Percentiles rank a stretch among this genome's conserved stretches.
Conservation (phyloP, 2,113 vertebrate genomes). For the Urocitellus parryii region DNA sequence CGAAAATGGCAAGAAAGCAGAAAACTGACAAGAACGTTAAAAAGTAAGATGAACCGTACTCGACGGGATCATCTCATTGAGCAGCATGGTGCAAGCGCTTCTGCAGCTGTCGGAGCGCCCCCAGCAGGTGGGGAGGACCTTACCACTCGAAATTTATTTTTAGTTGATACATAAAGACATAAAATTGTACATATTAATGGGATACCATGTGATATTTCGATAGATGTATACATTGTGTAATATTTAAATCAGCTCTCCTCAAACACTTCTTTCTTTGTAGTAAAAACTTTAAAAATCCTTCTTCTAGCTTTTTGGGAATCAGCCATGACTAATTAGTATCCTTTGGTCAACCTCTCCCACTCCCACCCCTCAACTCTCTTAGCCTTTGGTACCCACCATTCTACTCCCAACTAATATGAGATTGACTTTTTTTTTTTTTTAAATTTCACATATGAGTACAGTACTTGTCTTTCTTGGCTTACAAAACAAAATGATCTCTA, state of each 20-base stretch:
- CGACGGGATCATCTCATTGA: constrained; percentile 10
- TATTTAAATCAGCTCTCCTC: not conserved
- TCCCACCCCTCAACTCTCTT: too few species aligned
- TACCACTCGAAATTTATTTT: not conserved
- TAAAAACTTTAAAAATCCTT: not conserved
- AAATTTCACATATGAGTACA: not conserved
- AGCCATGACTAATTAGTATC: not conserved
- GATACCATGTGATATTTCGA: too few species aligned
- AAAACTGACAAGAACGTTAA: not conserved
- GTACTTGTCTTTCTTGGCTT: not conserved
- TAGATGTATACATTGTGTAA: not conserved
- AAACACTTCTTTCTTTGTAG: not conserved
- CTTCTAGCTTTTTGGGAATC: not conserved
- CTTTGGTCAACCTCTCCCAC: not conserved
- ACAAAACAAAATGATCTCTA: not conserved
- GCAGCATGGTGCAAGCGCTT: constrained; percentile 7
- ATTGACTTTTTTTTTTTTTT: not conserved
- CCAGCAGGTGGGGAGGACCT: constrained; percentile 29
- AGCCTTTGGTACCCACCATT: not conserved
- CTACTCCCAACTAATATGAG: not conserved
- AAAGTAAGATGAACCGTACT: not conserved
- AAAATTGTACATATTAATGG: not conserved
- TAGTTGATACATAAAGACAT: not conserved
- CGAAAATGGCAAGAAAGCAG: constrained; percentile 13
- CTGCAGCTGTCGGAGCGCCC: constrained; percentile 68